Conservation (phyloP, 2,113 vertebrate species). For the Saiga tatarica region DNA sequence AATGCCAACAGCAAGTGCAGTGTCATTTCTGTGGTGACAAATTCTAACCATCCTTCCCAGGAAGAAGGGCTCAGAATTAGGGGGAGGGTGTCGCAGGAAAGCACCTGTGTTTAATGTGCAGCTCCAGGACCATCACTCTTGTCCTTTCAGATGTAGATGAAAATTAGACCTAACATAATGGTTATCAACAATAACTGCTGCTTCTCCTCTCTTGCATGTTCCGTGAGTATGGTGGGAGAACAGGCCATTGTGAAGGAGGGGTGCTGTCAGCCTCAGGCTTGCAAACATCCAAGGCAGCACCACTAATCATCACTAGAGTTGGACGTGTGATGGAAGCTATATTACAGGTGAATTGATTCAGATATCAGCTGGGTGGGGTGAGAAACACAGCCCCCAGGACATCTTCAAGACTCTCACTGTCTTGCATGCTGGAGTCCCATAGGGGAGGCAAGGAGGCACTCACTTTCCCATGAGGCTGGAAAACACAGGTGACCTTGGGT, state of each 20-base stretch:
- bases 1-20: conserved; percentile 82
- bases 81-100: conserved; percentile 76
- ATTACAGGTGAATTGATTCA: neutral
- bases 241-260: conserved; percentile 68
- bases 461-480: neutral
- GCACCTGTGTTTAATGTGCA: conserved; percentile 75
- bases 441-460: neutral
- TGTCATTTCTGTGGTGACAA: conserved; percentile 82
- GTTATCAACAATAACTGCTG: conserved; percentile 84
- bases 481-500: neutral
- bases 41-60: conserved; percentile 79
- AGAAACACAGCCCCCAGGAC: neutral
- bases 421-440: neutral
- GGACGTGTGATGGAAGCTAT: neutral
- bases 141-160: conserved; percentile 78
- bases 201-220: conserved; percentile 58
- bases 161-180: conserved; percentile 84
- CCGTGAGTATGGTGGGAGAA: conserved; percentile 58
- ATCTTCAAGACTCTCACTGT: neutral
- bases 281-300: neutral
- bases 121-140: conserved; percentile 71
- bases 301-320: neutral
- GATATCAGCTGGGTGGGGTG: neutral
- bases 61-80: conserved; percentile 77
- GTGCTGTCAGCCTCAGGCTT: conserved; percentile 53